Evolutionary conservation across 2,797 vertebrate genomes (phyloP).

Genomic region (Premnoplex brunnescens): DNA sequence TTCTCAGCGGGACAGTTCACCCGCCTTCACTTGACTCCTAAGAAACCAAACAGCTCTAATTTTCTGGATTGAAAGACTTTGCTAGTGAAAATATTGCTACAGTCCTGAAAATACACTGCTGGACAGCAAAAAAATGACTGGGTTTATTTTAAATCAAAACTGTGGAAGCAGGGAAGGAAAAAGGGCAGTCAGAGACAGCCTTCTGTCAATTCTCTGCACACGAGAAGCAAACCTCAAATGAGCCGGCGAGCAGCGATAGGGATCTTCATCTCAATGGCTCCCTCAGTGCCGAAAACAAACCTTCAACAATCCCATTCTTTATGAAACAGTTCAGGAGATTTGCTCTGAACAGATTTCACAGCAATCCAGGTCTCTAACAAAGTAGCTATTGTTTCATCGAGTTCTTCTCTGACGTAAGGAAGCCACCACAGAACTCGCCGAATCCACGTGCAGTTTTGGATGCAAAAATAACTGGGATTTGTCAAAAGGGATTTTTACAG

Average conservation of each 20-base stretch:
- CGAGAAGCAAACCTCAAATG: background rate
- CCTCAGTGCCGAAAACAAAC: constrained; percentile 14
- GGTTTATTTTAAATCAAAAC: background rate
- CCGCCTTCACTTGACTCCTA: background rate
- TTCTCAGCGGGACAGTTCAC: background rate
- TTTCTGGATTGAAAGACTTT: background rate
- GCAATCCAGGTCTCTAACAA: constrained; percentile 56
- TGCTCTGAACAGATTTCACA: constrained; percentile 35
- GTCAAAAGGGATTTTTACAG: constrained; percentile 9
- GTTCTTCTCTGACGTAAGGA: constrained; percentile 33
- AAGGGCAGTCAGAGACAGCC: background rate
- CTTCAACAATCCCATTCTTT: constrained; percentile 42
- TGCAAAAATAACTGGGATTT: background rate
- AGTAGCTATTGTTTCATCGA: constrained; percentile 42
- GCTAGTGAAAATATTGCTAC: background rate
- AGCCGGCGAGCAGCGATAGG: background rate
- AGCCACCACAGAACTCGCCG: background rate
- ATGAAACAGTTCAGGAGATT: constrained; percentile 44
- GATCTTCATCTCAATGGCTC: constrained; percentile 36
- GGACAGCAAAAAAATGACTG: background rate
- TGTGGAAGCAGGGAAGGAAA: background rate
- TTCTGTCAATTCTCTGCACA: background rate
- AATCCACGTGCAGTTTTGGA: background rate
- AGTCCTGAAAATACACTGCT: background rate
- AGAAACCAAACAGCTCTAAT: background rate